Base-by-base conservation (phyloP, 2,113 vertebrate genomes). In the Albula glossodonta region DNA sequence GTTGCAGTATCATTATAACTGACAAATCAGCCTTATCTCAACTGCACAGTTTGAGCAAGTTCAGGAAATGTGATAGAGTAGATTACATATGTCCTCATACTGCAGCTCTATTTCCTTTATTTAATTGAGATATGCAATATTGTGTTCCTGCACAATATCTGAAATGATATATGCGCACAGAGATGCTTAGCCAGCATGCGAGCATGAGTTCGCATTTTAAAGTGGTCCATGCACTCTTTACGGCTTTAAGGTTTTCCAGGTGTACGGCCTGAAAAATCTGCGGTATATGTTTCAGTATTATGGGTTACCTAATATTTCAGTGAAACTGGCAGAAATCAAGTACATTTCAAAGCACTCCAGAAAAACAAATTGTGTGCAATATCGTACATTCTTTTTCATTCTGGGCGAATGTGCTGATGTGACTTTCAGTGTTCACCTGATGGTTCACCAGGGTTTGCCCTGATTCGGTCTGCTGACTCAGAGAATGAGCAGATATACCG, bases 21-120 rank as follows among this genome's bases (percentile, higher is more conserved):
- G 90, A 91, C 89, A 92, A 91, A 86, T 90, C 87, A 80, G 84
- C 82, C 93, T 93, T 90, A 92, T 93, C 92, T 91, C 89, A 87
- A 93, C 91, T 90, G 91, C 89, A 88, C 88, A 90, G 90, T 92
- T 92, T 84, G 74, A 92, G 89, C 84, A 90, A 89, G 88, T 89
- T 86, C 86, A 89, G 87, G 90, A 92, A 91, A 93, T 90, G 88
- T 88, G 92, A 92, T 92, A 89, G 79, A 87, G 90, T 89, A 92
- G 92, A 88, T 93, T 74, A 31, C 70, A 25, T 88, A 86, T 89
- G 90, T 91, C 91, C 88, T 89, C 89, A 90, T 90, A 66, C 60
- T 66, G 17, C 7, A 86, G 86, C 88, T 91, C 88, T 80, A 85
- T 74, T 88, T 74, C 70, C 70, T 74, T n/a, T 74, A 74, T 31